Conservation (phyloP, 1,140 invertebrate genomes). For the Orussus abietinus region DNA sequence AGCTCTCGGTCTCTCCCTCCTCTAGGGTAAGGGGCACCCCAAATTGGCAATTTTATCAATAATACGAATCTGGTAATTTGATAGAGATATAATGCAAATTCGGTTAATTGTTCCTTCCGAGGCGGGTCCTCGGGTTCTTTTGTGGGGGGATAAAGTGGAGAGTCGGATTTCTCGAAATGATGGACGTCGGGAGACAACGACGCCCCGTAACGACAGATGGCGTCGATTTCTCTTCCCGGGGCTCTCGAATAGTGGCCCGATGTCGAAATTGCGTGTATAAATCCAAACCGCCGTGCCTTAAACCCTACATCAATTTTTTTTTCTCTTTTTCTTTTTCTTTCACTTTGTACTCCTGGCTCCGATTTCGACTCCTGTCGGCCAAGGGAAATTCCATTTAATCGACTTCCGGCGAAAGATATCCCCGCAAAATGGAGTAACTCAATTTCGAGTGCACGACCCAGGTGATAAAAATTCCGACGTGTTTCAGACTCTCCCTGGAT, state of each 20-base stretch:
- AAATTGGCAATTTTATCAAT: conserved; percentile 54
- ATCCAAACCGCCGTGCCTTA: conserved; percentile 14
- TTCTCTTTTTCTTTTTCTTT: no score
- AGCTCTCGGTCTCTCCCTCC: conserved; percentile 24
- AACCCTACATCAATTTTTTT: conserved; percentile 31
- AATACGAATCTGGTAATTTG: conserved; percentile 53
- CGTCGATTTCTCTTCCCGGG: conserved; percentile 35
- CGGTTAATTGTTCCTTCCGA: conserved; percentile 49
- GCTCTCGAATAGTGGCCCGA: no score
- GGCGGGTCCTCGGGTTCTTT: no score
- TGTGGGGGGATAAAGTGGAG: no score
- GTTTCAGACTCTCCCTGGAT: no score
- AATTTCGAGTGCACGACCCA: no score
- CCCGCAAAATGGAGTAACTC: no score
- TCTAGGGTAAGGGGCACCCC: conserved; percentile 21
- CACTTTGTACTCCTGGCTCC: no score
- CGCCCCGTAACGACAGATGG: conserved; percentile 34
- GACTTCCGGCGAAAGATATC: no score
- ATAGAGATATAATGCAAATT: conserved; percentile 55
- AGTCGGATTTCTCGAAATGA: conserved; percentile 28
- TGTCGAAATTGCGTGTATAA: background rate
- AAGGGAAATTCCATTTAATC: no score
- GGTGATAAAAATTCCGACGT: no score
- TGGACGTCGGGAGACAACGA: conserved; percentile 23
- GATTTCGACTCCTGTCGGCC: no score